Conservation (phyloP, 1,140 invertebrate species). For the Zaprionus africanus region DNA sequence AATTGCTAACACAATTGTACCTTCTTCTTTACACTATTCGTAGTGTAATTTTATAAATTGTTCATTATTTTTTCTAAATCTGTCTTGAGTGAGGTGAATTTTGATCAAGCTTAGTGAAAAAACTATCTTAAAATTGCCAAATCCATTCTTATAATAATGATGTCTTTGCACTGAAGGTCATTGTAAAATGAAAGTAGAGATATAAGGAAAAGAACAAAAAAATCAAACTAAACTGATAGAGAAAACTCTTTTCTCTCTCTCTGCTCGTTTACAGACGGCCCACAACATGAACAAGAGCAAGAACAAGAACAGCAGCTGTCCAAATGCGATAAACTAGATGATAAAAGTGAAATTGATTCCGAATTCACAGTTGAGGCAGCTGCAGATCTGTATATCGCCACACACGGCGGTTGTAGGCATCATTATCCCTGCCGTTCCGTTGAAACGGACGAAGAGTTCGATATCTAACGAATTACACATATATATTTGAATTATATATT, state of each 20-base stretch:
- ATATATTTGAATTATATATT: conserved; percentile 26
- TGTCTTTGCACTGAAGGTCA: background rate
- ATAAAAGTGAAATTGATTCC: conserved; percentile 44
- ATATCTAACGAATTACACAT: conserved; percentile 49
- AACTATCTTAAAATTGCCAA: no score
- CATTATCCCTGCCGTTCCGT: conserved; percentile 40
- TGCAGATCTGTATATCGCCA: conserved; percentile 69
- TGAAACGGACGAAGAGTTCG: conserved; percentile 58
- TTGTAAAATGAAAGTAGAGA: conserved; percentile 8
- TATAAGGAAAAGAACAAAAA: conserved; percentile 23
- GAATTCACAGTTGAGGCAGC: conserved; percentile 51
- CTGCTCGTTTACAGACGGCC: conserved; percentile 74
- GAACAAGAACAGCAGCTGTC: conserved; percentile 46
- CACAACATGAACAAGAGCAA: conserved; percentile 30
- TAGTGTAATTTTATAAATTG: no score
- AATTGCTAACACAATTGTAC: no score
- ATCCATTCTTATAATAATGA: no score
- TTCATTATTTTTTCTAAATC: no score
- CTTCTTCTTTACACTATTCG: no score
- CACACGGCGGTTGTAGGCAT: conserved; percentile 76
- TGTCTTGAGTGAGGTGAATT: no score
- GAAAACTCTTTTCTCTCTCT: conserved; percentile 55
- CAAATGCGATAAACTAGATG: conserved; percentile 46
- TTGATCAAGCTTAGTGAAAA: no score
- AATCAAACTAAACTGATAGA: conserved; percentile 58